Evolutionary conservation across 2,888 invertebrate species (phyloP).

Genomic region (Agriopis leucophaearia): DNA sequence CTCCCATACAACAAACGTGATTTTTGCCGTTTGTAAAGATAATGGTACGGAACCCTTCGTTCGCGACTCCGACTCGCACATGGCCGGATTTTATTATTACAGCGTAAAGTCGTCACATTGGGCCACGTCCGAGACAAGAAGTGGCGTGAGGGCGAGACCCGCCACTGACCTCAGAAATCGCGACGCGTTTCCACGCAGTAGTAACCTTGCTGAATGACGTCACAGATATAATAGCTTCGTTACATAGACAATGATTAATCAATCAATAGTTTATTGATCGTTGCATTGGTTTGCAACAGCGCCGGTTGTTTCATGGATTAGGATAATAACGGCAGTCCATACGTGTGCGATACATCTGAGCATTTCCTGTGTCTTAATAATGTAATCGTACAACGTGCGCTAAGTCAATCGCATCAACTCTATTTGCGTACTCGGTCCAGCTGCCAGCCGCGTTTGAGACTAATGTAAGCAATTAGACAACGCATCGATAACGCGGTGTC

Average conservation of each 20-base stretch:
- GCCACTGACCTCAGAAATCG: slow-evolving; percentile 63
- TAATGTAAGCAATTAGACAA: slow-evolving; percentile 82
- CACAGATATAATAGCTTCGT: slow-evolving; percentile 55
- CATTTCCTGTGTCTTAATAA: slow-evolving; percentile 49
- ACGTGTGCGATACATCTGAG: slow-evolving; percentile 44
- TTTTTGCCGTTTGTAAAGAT: too few species aligned
- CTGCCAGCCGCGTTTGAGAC: slow-evolving; percentile 65
- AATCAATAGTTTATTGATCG: slow-evolving; percentile 49
- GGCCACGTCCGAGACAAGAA: slow-evolving; percentile 48
- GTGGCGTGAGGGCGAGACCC: slow-evolving; percentile 54
- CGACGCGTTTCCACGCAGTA: slow-evolving; percentile 57
- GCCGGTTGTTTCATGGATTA: slow-evolving; percentile 25
- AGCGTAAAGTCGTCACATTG: slow-evolving; percentile 39
- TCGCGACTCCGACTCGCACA: too few species aligned
- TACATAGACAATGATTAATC: slow-evolving; percentile 52
- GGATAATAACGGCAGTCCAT: slow-evolving; percentile 34
- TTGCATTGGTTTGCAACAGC: slow-evolving; percentile 37
- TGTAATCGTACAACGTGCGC: slow-evolving; percentile 72
- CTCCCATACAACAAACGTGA: too few species aligned
- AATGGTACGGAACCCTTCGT: too few species aligned
- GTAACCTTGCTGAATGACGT: slow-evolving; percentile 53
- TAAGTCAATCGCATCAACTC: slow-evolving; percentile 76
- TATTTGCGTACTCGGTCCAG: slow-evolving; percentile 74
- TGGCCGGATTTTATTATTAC: too few species aligned
- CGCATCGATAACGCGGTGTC: slow-evolving; percentile 70